A percentile compares a stretch with the other conserved stretches of the same genome.
Conservation (phyloP, 2,888 invertebrate genomes). For the Brachypalpus laphriformis region DNA sequence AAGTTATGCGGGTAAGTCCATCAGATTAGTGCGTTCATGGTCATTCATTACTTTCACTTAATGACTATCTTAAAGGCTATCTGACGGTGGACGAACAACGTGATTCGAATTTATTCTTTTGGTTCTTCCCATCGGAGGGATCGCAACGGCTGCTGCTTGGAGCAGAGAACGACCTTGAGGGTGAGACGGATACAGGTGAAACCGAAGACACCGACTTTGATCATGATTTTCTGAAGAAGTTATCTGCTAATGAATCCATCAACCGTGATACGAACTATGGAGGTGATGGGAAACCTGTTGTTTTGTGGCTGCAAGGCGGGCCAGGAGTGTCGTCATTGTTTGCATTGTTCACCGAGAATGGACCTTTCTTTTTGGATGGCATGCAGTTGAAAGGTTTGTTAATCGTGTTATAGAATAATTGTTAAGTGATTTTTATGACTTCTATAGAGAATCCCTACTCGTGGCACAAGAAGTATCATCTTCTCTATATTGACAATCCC, state of each 20-base stretch:
- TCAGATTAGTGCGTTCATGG: constrained; percentile 1
- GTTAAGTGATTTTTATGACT: neutral
- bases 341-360: constrained; percentile 86
- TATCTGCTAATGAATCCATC: constrained; percentile 79
- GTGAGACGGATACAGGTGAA: constrained; percentile 83
- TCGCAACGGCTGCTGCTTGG: constrained; percentile 80
- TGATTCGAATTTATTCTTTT: constrained; percentile 92
- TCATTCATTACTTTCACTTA: constrained; percentile 50
- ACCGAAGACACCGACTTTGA: constrained; percentile 77
- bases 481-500: constrained; percentile 88
- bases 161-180: constrained; percentile 83
- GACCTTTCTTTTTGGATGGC: constrained; percentile 85
- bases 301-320: constrained; percentile 86
- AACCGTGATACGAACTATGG: constrained; percentile 1
- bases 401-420: neutral
- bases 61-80: constrained; percentile 79
- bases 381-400: constrained; percentile 76
- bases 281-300: constrained; percentile 83
- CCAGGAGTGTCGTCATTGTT: constrained; percentile 85
- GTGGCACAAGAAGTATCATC: constrained; percentile 86
- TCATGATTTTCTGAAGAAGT: constrained; percentile 84
- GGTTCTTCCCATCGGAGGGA: constrained; percentile 88
- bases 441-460: constrained; percentile 84
- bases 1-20: constrained; percentile 83
- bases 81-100: constrained; percentile 89